phyloP scores from a whole-genome alignment of 2,888 invertebrate genomes.

The Artemia sinica region DNA sequence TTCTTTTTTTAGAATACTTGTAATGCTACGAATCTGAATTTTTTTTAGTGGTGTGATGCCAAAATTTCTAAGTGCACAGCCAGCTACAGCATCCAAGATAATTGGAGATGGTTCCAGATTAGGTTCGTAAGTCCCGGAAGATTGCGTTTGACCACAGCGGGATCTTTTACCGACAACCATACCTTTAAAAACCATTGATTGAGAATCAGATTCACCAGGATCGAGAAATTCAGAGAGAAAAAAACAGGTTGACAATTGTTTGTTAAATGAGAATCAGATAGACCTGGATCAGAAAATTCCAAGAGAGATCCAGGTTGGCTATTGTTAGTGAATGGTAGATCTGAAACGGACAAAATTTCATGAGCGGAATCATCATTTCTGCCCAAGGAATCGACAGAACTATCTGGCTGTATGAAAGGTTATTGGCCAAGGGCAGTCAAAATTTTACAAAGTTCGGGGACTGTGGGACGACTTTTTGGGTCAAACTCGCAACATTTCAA shows the following conservation, averaged over 20 bases:
- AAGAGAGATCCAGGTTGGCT: too few relatives aligned
- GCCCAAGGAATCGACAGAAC: too few relatives aligned
- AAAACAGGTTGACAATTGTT: not conserved
- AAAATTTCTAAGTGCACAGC: constrained; percentile 7
- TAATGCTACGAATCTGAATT: not conserved
- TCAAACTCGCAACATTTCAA: too few relatives aligned
- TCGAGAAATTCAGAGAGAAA: not conserved
- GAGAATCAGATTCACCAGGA: not conserved
- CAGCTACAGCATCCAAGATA: not conserved
- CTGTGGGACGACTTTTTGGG: too few relatives aligned
- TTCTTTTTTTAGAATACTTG: not conserved
- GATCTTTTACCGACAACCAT: not conserved
- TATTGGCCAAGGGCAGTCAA: too few relatives aligned
- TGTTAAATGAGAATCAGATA: too few relatives aligned
- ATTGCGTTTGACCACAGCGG: not conserved
- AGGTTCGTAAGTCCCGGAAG: constrained; percentile 3
- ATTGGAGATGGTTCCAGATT: not conserved
- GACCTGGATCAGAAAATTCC: too few relatives aligned
- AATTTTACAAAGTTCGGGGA: too few relatives aligned
- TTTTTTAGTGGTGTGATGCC: not conserved
- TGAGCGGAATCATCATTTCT: too few relatives aligned
- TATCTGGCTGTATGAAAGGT: too few relatives aligned
- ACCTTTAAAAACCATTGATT: not conserved
- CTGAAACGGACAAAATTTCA: too few relatives aligned
- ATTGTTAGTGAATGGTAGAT: too few relatives aligned